A percentile compares a stretch with the other conserved stretches of the same genome.
Evolutionary conservation across 2,113 vertebrate genomes (phyloP).

Genomic region (Pionites leucogaster): DNA sequence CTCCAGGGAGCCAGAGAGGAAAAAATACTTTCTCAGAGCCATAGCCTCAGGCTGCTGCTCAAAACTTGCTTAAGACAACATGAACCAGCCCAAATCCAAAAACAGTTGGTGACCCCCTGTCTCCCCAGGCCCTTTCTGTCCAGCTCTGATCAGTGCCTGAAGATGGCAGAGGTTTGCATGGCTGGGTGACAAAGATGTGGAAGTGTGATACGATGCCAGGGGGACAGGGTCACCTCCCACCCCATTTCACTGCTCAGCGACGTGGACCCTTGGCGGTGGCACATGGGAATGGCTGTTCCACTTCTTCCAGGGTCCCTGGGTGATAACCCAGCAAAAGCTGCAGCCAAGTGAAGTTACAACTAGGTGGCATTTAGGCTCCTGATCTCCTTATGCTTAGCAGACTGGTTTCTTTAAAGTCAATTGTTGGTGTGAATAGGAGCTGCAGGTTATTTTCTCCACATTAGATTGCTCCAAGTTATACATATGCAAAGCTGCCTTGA

Average conservation of each 20-base stretch:
- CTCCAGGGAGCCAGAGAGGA: neutral
- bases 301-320: neutral
- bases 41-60: neutral
- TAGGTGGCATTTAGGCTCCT: neutral
- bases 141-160: neutral
- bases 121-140: neutral
- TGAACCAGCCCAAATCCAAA: neutral
- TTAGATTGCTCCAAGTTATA: neutral
- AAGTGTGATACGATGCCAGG: fast-evolving
- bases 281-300: neutral
- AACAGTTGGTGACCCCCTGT: neutral
- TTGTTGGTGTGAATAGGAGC: neutral
- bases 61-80: neutral
- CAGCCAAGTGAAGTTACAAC: neutral
- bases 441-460: neutral
- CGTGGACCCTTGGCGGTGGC: neutral
- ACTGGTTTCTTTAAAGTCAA: neutral
- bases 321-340: neutral
- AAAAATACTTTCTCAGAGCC: neutral
- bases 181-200: neutral
- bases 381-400: neutral
- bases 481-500: neutral
- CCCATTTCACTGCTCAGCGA: neutral
- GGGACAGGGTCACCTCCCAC: neutral
- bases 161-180: neutral